phyloP scores from a whole-genome alignment of 2,113 vertebrate species.

The Podiceps cristatus region DNA sequence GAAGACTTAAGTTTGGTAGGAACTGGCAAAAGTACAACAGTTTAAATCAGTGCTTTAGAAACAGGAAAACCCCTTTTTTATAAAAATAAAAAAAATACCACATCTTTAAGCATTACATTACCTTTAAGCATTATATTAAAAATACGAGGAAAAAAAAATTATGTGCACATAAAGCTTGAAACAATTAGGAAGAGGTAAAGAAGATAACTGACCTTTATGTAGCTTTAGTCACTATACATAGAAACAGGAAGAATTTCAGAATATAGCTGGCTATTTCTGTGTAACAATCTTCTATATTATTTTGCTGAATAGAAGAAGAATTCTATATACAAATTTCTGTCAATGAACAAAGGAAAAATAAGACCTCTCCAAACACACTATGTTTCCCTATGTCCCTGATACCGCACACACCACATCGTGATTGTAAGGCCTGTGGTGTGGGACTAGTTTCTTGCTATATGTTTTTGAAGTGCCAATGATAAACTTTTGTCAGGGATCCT shows the following conservation, averaged over 20 bases:
- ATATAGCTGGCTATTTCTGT: not conserved
- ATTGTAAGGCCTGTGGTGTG: not conserved
- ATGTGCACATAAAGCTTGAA: not conserved
- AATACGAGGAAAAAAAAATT: not conserved
- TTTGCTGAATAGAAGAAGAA: not conserved
- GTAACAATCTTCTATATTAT: not conserved
- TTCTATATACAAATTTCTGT: not conserved
- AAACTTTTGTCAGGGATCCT: not conserved
- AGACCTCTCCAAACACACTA: not conserved
- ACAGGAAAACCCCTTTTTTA: not conserved
- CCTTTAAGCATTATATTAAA: not conserved
- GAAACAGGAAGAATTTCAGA: not conserved
- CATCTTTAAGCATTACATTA: not conserved
- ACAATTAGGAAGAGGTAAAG: not conserved
- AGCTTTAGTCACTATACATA: not conserved
- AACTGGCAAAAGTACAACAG: not conserved
- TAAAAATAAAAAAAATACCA: not conserved
- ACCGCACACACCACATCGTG: fast-evolving
- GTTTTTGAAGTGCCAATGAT: not conserved
- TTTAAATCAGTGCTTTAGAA: not conserved
- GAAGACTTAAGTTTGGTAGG: not conserved
- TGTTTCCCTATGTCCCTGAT: not conserved
- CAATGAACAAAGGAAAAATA: not conserved
- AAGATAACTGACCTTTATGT: not conserved
- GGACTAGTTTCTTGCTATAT: not conserved